These are phyloP conservation scores for Dicrurus megarhynchus DNA, from an alignment of 2,113 vertebrate genomes.

Conservation along the genomic window DNA sequence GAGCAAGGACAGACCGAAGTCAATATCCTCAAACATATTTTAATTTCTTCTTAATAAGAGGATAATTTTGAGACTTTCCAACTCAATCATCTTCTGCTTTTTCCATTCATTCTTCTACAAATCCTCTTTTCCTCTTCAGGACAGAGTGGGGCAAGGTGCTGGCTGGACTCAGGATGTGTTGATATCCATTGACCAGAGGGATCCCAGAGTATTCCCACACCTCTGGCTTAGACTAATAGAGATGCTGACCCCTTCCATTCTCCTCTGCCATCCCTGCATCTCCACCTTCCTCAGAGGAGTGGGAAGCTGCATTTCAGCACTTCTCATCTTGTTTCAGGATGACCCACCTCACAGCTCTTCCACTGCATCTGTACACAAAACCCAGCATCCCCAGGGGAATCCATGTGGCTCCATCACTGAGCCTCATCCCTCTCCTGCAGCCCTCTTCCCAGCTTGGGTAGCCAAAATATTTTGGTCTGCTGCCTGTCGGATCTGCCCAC, in stretches of 20 bases:
- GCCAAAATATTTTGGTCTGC: not conserved
- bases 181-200: accelerated
- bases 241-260: not conserved
- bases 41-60: constrained; percentile 12
- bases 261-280: not conserved
- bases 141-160: not conserved
- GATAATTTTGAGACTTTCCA: constrained; percentile 1
- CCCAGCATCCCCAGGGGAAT: not conserved
- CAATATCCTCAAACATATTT: not conserved
- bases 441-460: not conserved
- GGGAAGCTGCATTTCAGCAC: not conserved
- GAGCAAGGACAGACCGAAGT: constrained; percentile 4
- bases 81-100: not conserved
- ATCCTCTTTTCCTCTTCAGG: not conserved
- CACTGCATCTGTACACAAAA: not conserved
- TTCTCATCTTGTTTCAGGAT: not conserved
- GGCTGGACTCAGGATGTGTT: not conserved
- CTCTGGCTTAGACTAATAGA: not conserved
- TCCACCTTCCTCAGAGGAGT: not conserved
- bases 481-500: not conserved
- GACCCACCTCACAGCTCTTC: not conserved
- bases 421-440: not conserved
- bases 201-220: not conserved
- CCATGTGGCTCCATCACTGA: not conserved
- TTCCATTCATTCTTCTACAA: not conserved